Conservation (phyloP, 2,797 vertebrate genomes). For the Sebastes iracundus region DNA sequence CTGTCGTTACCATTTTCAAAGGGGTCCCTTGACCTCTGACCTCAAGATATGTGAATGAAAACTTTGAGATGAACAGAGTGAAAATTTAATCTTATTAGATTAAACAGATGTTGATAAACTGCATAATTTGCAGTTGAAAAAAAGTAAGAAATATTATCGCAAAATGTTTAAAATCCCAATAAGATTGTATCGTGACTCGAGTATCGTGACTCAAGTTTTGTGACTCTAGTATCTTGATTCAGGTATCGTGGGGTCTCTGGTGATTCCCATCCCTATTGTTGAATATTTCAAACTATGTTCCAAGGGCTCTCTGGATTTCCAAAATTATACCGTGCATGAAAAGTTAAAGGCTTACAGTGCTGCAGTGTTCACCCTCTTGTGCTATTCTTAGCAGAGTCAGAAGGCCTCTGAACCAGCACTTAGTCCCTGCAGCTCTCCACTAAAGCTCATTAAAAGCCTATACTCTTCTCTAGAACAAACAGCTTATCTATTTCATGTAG, state of each 20-base stretch:
- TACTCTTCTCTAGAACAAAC: slow-evolving; percentile 25
- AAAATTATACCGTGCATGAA: not conserved
- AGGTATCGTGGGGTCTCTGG: not conserved
- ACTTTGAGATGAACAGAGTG: not conserved
- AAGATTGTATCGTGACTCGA: not conserved
- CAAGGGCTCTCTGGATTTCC: not conserved
- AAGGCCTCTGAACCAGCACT: slow-evolving; percentile 8
- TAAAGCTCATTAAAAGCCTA: slow-evolving; percentile 11
- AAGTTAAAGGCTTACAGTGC: not conserved
- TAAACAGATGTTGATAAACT: not conserved
- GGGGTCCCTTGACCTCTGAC: too few relatives aligned
- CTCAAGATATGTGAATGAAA: not conserved
- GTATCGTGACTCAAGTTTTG: too few relatives aligned
- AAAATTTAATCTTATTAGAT: not conserved
- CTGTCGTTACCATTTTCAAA: not conserved
- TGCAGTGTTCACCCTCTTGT: not conserved
- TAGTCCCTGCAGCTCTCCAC: not conserved
- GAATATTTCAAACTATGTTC: not conserved
- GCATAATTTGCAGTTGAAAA: not conserved
- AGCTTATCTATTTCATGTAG: not conserved
- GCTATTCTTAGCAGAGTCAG: not conserved
- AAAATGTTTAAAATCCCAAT: not conserved
- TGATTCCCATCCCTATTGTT: not conserved
- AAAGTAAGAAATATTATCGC: not conserved
- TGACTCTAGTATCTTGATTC: too few relatives aligned